These are phyloP conservation scores for Phataginus tetradactyla DNA, from an alignment of 2,797 vertebrate genomes.

Conservation along the genomic window DNA sequence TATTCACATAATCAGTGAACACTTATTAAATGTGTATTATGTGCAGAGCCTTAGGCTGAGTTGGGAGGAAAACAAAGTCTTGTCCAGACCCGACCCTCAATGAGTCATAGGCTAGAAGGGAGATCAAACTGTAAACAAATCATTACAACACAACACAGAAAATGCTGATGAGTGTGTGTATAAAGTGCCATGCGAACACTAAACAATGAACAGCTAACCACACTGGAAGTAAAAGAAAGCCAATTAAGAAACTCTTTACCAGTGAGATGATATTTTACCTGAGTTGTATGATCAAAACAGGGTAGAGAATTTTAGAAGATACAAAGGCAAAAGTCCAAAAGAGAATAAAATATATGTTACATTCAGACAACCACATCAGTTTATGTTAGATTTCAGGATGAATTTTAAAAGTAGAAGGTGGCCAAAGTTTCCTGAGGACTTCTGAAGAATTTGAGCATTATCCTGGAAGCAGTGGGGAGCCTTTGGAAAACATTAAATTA, in stretches of 20 bases:
- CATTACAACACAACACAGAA: background rate
- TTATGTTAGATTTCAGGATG: background rate
- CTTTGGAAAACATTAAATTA: background rate
- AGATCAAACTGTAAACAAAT: constrained; percentile 22
- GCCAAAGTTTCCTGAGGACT: background rate
- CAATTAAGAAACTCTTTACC: background rate
- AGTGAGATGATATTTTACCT: background rate
- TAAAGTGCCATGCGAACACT: background rate
- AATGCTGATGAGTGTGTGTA: background rate
- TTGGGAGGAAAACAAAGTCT: background rate
- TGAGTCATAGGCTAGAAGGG: background rate
- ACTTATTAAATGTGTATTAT: background rate
- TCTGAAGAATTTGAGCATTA: background rate
- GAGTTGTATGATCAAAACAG: background rate
- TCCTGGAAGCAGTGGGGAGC: background rate
- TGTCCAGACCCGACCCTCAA: background rate
- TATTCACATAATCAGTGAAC: background rate
- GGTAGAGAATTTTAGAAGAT: background rate
- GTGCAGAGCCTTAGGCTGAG: background rate
- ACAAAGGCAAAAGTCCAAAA: background rate
- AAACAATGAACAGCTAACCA: background rate
- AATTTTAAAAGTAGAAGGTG: constrained; percentile 7
- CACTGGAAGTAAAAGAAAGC: background rate
- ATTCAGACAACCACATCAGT: background rate
- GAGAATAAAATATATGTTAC: background rate